Evolutionary conservation across 2,888 invertebrate species (phyloP), one percentile per base, ranked within the genome.

Genomic region (Eupithecia insigniata): DNA sequence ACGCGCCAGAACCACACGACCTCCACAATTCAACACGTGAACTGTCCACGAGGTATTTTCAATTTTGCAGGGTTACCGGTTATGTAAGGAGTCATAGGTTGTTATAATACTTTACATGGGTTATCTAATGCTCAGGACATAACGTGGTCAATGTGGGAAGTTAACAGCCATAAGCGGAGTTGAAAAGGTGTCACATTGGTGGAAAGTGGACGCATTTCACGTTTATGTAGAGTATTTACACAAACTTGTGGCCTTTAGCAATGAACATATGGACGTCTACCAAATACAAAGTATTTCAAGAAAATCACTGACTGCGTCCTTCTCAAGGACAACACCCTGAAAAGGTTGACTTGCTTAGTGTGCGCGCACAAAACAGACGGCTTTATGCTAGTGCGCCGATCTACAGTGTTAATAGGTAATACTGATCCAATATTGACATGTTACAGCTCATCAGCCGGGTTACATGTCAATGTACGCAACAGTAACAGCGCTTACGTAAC

Each of bases 401-500:
- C 46, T n/a, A 6, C 18, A 46, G 46, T 43, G 18, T 43, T 14
- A 58, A 58, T 16, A 58, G n/a, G n/a, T n/a, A n/a, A 66, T 34
- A 55, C 18, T 60, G 72, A 60, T 70, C 69, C 64, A 71, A 69
- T 74, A 74, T 64, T 74, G 55, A 71, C 67, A 55, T 12, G 5
- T 55, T 26, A 69, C 74, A 71, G 43, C 71, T 71, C 71, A 71
- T 74, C 64, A 70, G 12, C 64, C 4, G 26, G 55, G 69, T 74
- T 69, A 74, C 67, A 69, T 69, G 43, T 69, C 73, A 69, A 55
- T 43, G 7, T 30, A 71, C 69, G 74, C 69, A 69, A 71, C 65
- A 70, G 71, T 76, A 76, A 74, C 71, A 65, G 36, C 58, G 28
- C 67, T 76, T 76, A 73, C 77, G 62, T 69, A 73, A 77, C 67